Conservation (phyloP, 2,888 invertebrate genomes). For the Coenonympha glycerion region DNA sequence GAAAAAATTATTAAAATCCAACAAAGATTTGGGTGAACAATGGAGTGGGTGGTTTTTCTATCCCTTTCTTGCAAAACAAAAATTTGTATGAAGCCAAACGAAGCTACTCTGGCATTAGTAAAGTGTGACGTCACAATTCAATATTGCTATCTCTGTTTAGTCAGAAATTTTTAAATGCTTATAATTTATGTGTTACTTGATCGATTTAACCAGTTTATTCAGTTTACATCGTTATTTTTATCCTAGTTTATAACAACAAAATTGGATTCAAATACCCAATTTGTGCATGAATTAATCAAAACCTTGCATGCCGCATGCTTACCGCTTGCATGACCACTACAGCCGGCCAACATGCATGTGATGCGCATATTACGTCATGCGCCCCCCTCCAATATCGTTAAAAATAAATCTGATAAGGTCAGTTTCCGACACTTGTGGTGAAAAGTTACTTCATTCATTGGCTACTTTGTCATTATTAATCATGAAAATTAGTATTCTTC, state of each 20-base stretch:
- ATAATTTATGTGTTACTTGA: no score
- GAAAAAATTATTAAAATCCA: no score
- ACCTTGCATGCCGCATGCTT: constrained; percentile 67
- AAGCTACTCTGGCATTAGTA: no score
- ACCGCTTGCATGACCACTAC: constrained; percentile 69
- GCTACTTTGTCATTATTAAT: neutral
- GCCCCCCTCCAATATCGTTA: constrained; percentile 89
- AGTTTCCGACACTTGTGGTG: constrained; percentile 41
- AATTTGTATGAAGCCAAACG: no score
- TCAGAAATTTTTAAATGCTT: no score
- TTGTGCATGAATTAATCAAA: constrained; percentile 9
- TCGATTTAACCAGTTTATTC: no score
- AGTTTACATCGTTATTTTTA: no score
- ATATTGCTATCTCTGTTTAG: no score
- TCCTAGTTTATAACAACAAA: constrained; percentile 8
- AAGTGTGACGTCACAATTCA: constrained; percentile 3
- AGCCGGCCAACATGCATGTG: constrained; percentile 87
- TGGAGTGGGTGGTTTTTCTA: no score
- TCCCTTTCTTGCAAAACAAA: no score
- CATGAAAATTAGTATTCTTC: neutral
- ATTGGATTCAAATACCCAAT: no score
- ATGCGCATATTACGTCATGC: constrained; percentile 89
- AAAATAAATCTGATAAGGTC: constrained; percentile 92
- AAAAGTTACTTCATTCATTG: neutral
- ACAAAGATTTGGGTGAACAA: no score